Evolutionary conservation across 2,888 invertebrate species (phyloP), one percentile per base, ranked within the genome.

Genomic region (Microplitis manilae): DNA sequence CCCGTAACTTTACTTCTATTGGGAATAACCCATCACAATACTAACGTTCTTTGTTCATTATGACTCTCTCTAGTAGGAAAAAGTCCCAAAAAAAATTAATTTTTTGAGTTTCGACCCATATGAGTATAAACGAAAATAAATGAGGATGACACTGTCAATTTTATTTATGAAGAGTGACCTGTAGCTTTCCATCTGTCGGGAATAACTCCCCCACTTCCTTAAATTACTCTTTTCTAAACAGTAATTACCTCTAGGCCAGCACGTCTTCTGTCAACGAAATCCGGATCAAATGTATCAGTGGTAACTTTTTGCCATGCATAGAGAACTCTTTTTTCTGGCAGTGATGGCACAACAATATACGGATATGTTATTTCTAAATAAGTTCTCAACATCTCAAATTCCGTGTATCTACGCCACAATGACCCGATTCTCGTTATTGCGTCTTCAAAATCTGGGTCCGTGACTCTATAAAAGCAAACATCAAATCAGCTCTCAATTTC

Each of bases 271-370:
- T 96, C 96, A 50, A 96, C 93, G 88, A 96, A 96, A 87, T 95
- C 96, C 0, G 96, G 95, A 89, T 96, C 96, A 83, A 95, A 95
- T 13, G 95, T 95, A 87, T 96, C 96, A 0, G 94, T 94, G 2
- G 93, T 92, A 60, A 93, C 91, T 88, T 95, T 95, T 81, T 95
- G 94, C 95, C 96, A 96, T 2, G 94, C 94, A 89, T 92, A 95
- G 83, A 94, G 91, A 79, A 93, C 93, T 91, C 91, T 91, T 88
- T 96, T 96, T 84, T 96, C 96, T 1, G 96, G 96, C 75, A 96
- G 88, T 0, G 96, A 95, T 30, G 96, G 96, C 83, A 96, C 92
- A 13, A 96, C 94, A 71, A 95, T 92, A 87, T 94, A 94, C n/a
- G 96, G 95, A 90, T 96, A 96, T 50, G 93, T 94, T 41, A 94